Percentiles rank a stretch among this genome's conserved stretches.
Evolutionary conservation across 2,888 invertebrate genomes (phyloP).

Genomic region (Cephalotes varians): DNA sequence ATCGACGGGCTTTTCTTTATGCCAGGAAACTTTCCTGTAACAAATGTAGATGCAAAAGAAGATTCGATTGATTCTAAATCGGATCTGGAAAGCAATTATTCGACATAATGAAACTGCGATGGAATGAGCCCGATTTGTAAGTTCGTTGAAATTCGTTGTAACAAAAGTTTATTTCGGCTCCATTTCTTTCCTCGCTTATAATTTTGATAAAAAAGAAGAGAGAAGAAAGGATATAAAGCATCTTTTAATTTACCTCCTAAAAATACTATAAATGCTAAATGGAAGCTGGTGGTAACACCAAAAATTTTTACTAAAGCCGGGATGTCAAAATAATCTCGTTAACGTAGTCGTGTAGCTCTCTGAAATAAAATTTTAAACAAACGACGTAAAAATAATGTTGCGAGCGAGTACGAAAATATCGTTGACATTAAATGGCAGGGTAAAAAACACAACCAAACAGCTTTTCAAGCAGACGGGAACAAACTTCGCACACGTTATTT

Average conservation of each 20-base stretch:
- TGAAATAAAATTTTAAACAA: constrained; percentile 33
- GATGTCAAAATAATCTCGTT: constrained; percentile 29
- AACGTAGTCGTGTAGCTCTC: neutral
- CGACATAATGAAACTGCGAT: constrained; percentile 10
- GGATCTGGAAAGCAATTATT: constrained; percentile 16
- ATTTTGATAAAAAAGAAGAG: neutral
- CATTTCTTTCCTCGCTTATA: neutral
- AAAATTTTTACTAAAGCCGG: constrained; percentile 1
- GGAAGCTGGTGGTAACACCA: neutral
- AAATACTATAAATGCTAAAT: neutral
- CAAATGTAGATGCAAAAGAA: constrained; percentile 12
- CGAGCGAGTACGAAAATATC: constrained; percentile 21
- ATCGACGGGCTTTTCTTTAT: constrained; percentile 50
- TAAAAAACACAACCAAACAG: constrained; percentile 22
- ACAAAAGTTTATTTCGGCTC: constrained; percentile 5
- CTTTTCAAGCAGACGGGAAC: constrained; percentile 28
- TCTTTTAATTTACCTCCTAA: constrained; percentile 3
- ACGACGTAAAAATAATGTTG: constrained; percentile 21
- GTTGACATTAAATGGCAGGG: constrained; percentile 37
- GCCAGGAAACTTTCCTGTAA: constrained; percentile 29
- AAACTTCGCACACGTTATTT: constrained; percentile 52
- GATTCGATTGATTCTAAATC: constrained; percentile 34
- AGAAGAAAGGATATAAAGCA: neutral
- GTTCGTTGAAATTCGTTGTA: constrained; percentile 18
- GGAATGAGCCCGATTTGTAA: constrained; percentile 17